Percentiles rank a stretch among this genome's conserved stretches.
These are phyloP conservation scores for Coccyzus lansbergi DNA, from an alignment of 2,797 vertebrate genomes.

Conservation along the genomic window DNA sequence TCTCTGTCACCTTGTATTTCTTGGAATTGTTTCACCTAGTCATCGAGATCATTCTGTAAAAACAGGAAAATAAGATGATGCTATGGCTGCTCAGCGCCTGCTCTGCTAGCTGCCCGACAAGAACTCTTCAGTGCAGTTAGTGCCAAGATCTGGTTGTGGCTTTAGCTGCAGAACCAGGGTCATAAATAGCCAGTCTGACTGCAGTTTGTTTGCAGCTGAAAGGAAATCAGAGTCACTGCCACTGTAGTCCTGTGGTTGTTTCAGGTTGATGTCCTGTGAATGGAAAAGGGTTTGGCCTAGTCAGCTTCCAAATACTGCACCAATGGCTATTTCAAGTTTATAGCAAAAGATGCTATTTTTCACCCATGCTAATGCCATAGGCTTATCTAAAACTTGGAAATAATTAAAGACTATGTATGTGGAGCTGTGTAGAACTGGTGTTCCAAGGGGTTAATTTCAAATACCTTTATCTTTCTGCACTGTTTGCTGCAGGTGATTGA, in stretches of 20 bases:
- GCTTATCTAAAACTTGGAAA: not conserved
- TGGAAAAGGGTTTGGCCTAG: not conserved
- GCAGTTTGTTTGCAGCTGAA: not conserved
- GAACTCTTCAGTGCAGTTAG: not conserved
- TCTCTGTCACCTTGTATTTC: not conserved
- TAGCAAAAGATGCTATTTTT: conserved; percentile 56
- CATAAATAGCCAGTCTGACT: not conserved
- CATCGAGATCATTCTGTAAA: not conserved
- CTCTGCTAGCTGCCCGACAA: not conserved
- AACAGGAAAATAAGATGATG: not conserved
- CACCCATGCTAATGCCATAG: not conserved
- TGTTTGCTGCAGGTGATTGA: not conserved
- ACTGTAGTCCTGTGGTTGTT: not conserved
- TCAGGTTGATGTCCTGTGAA: not conserved
- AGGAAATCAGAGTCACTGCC: not conserved
- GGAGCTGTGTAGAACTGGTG: not conserved
- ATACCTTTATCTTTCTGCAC: not conserved
- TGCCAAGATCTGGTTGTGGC: not conserved
- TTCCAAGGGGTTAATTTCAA: not conserved
- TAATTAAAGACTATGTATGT: not conserved
- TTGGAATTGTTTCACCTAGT: not conserved
- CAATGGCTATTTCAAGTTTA: conserved; percentile 35
- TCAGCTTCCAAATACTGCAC: conserved; percentile 42
- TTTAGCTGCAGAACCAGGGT: not conserved
- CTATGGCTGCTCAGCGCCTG: not conserved